Base-by-base conservation (phyloP, 2,888 invertebrate species). In the Synanthedon myopaeformis region DNA sequence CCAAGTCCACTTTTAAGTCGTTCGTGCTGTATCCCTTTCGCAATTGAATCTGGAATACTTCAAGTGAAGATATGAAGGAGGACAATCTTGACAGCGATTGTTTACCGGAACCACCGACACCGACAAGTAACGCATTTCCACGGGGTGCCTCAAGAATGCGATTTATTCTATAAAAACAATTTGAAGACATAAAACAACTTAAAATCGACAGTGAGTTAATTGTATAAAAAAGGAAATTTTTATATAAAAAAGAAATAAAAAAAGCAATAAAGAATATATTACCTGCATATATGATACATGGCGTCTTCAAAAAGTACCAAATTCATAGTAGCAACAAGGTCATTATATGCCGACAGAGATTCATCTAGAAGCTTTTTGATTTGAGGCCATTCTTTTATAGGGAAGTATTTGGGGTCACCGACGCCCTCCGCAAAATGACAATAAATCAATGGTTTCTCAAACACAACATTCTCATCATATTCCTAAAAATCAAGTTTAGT, bases 91-190 rank as follows among this genome's bases (percentile, higher is more conserved):
- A 94, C 49, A 98, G 84, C 3, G 96, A 96, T 78, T 98, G 97
- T 73, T 97, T 97, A 52, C 98, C 98, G 55, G 96, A 96, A 41
- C 98, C 98, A 48, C 98, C 98, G 0, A 98, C 98, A 28, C 98
- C 98, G 19, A 98, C 94, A 13, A 98, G 82, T 28, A 98, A 82
- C 0, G 96, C 97, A 73, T 98, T 97, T 12, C 98, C 97, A 63
- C 97, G 89, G 0, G 97, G 96, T 1, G 94, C 92, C 79, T 98
- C 97, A 67, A 98, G 82, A 61, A 98, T 97, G 54, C 98, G 92
- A 76, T 95, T 97, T 57, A 98, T 97, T 61, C 94, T 91, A 67
- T 45, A 14, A 45, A 13, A 13, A 45, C n/a, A 58, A 23, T 12
- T 35, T 3, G 12, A 49, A 23, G 14, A 3, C 10, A 35, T 35